Percentiles rank a stretch among this genome's conserved stretches.
phyloP scores from a whole-genome alignment of 1,140 invertebrate species.

The Acromyrmex charruanus region DNA sequence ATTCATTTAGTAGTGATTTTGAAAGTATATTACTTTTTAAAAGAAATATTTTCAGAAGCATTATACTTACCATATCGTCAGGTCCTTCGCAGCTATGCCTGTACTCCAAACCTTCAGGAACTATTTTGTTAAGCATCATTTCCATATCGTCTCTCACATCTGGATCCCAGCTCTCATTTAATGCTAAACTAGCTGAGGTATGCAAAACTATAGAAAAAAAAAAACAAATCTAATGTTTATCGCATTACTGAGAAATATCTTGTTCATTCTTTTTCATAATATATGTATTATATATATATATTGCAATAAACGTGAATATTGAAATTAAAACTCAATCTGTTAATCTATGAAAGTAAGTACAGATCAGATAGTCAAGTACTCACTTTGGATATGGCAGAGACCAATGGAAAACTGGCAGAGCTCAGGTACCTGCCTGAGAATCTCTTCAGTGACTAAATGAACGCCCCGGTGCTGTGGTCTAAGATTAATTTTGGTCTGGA shows the following conservation, averaged over 20 bases:
- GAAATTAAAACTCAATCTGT: constrained; percentile 24
- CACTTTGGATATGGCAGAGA: constrained; percentile 98
- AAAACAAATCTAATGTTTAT: constrained; percentile 40
- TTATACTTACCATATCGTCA: constrained; percentile 96
- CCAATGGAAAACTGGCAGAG: constrained; percentile 97
- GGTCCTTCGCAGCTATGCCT: constrained; percentile 98
- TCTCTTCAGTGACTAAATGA: constrained; percentile 98
- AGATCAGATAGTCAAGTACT: constrained; percentile 84
- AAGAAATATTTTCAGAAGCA: not conserved
- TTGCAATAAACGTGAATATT: not conserved
- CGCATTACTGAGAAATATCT: not conserved
- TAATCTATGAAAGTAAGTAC: not conserved
- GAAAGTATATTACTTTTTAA: not conserved
- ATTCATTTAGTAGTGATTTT: not conserved
- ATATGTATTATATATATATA: not conserved
- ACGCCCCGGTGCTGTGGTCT: constrained; percentile 97
- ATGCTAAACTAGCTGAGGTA: constrained; percentile 97
- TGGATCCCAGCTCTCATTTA: constrained; percentile 99
- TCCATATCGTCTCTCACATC: constrained; percentile 99
- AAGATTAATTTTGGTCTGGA: constrained; percentile 98
- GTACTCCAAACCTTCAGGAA: constrained; percentile 98
- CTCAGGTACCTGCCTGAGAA: constrained; percentile 96
- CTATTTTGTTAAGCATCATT: constrained; percentile 99
- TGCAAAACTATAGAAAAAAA: constrained; percentile 94
- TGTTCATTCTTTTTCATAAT: not conserved